Evolutionary conservation across 1,140 invertebrate genomes (phyloP), one percentile per base, ranked within the genome.

Genomic region (Dendrolimus punctatus): DNA sequence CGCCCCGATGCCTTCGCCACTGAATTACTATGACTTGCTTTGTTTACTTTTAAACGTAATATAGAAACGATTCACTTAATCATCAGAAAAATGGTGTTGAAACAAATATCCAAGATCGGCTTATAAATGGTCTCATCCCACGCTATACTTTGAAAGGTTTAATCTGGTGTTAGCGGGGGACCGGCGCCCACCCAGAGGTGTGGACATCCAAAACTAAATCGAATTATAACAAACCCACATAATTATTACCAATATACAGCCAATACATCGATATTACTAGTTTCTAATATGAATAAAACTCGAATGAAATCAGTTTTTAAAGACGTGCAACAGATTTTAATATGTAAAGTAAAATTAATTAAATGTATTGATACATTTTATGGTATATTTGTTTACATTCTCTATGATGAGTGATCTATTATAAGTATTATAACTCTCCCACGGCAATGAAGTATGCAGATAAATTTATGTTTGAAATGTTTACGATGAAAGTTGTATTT

Each of bases 161-260:
- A 73, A 74, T 76, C 66, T 69, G 62, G 57, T 64, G 72, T 66
- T 80, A 71, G 80, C 76, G 74, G 80, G 80, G 64, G 76, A 63
- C 69, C 76, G 60, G 60, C 65, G 72, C 71, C 79, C 80, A 84
- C 76, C 80, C 80, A 81, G 64, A 80, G 78, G 75, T 81, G 78
- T 84, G 75, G 76, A 81, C 73, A 77, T 71, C 68, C 72, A 60
- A 50, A 61, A 74, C 72, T 61, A 80, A 79, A 80, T 76, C 75
- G 66, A 80, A 78, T 78, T 74, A 78, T 66, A 72, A 63, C 62
- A 62, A 47, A 45, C 67, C 58, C 58, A 54, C 53, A 53, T 49
- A 57, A 55, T 37, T 39, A 40, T 55, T 55, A 55, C 57, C 40
- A 38, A 49, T 55, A 44, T 43, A 8, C 53, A 23, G 39, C 23